Evolutionary conservation across 2,113 vertebrate species (phyloP).

Genomic region (Podilymbus podiceps): DNA sequence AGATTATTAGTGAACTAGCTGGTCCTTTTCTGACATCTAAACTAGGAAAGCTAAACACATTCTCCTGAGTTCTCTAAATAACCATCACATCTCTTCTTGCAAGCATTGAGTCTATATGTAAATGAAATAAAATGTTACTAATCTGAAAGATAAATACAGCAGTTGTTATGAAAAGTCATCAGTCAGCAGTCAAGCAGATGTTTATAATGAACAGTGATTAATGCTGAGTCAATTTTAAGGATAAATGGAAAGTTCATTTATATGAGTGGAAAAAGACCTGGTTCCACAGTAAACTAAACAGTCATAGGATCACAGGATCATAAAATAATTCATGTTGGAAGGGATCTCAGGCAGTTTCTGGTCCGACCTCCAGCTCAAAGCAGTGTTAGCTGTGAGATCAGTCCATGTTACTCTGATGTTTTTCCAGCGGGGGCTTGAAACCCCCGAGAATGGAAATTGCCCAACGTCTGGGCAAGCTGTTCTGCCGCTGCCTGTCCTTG

Average conservation of each 20-base stretch:
- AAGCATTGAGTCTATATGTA: background rate
- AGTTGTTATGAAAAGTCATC: background rate
- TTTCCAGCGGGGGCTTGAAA: background rate
- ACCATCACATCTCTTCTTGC: background rate
- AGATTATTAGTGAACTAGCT: background rate
- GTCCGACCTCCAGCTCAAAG: background rate
- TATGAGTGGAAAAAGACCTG: background rate
- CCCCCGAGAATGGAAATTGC: background rate
- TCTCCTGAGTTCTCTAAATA: background rate
- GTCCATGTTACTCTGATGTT: background rate
- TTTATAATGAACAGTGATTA: background rate
- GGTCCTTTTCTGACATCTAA: background rate
- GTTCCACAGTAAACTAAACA: background rate
- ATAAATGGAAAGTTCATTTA: background rate
- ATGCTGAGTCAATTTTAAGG: background rate
- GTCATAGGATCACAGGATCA: background rate
- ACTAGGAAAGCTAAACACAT: background rate
- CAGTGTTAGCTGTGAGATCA: background rate
- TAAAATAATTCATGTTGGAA: background rate
- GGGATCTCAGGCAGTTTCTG: background rate
- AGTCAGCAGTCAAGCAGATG: background rate
- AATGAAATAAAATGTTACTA: background rate
- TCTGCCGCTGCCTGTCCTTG: accelerated
- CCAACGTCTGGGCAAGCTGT: background rate
- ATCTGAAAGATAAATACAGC: background rate